Evolutionary conservation across 2,113 vertebrate species (phyloP).

Genomic region (Muntiacus muntjak): DNA sequence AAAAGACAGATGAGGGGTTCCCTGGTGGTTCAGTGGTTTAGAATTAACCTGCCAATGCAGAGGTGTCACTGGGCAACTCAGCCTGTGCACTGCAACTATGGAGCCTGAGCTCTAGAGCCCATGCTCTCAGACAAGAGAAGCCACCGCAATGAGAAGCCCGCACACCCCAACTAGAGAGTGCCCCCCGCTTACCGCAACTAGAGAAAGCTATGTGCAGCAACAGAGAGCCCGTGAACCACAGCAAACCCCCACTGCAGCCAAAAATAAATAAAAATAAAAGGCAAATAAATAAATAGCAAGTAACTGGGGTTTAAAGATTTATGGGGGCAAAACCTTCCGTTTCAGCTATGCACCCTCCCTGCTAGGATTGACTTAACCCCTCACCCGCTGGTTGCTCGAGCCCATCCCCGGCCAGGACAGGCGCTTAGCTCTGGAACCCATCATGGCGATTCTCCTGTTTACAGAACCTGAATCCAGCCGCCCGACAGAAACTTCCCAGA

Average conservation of each 20-base stretch:
- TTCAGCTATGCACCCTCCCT: background rate
- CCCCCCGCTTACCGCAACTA: background rate
- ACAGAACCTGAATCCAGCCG: background rate
- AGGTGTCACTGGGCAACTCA: background rate
- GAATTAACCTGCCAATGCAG: background rate
- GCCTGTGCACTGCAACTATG: background rate
- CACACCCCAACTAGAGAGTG: background rate
- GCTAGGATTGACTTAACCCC: background rate
- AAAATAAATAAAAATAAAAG: background rate
- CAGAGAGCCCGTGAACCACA: background rate
- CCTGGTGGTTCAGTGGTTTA: background rate
- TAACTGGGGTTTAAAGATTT: background rate
- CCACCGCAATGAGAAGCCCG: background rate
- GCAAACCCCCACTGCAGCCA: background rate
- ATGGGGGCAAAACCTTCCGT: background rate
- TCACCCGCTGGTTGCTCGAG: background rate
- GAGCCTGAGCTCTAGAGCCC: background rate
- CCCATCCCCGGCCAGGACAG: fast-evolving
- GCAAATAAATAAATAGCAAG: background rate
- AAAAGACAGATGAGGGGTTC: background rate
- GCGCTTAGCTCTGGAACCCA: background rate
- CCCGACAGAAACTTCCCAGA: background rate
- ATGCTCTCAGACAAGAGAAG: background rate
- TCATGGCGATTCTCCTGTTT: background rate
- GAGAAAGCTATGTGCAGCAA: background rate